Evolutionary conservation across 2,797 vertebrate species (phyloP).

Genomic region (Tangara arthus): DNA sequence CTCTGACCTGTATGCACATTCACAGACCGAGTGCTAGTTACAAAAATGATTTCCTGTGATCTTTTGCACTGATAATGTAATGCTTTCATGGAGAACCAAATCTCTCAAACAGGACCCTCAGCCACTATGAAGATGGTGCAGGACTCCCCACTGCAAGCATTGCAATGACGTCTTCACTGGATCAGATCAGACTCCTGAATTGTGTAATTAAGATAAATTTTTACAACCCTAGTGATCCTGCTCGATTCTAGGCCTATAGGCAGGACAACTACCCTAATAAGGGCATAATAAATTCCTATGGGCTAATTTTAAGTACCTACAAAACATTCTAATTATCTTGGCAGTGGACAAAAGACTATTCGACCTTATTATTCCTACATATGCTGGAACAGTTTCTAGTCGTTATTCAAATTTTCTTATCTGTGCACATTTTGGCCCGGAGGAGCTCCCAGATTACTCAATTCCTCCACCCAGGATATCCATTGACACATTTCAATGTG

Average conservation of each 20-base stretch:
- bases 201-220: background rate
- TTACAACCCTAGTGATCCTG: background rate
- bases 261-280: background rate
- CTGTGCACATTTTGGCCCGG: background rate
- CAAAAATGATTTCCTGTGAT: background rate
- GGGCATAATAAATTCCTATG: background rate
- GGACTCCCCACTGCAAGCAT: background rate
- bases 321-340: background rate
- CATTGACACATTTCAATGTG: background rate
- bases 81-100: rapidly evolving
- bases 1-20: background rate
- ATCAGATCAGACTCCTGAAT: background rate
- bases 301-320: background rate
- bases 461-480: background rate
- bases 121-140: background rate
- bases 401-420: background rate
- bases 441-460: background rate
- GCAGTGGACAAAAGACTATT: background rate
- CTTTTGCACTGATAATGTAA: background rate
- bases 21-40: background rate
- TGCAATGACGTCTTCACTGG: background rate
- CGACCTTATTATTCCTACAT: background rate
- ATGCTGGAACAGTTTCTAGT: background rate
- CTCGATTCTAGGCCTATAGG: background rate
- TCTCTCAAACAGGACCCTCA: background rate